Percentiles rank a stretch among this genome's conserved stretches.
phyloP scores from a whole-genome alignment of 1,140 invertebrate species.

The Orchesella cincta region DNA sequence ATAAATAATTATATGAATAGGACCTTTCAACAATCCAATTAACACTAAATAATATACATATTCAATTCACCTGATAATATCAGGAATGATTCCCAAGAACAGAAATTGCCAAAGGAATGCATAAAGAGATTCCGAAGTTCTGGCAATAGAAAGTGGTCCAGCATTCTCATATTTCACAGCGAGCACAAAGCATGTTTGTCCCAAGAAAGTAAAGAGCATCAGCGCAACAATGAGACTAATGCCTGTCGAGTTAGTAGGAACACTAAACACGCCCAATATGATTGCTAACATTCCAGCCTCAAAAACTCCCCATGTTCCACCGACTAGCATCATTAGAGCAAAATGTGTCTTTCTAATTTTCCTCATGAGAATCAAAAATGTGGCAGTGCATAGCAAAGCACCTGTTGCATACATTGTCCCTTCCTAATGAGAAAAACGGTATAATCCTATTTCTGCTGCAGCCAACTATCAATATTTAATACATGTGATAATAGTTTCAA shows the following conservation, averaged over 20 bases:
- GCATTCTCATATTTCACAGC: constrained; percentile 40
- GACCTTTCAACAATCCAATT: no score
- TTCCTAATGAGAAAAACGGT: background rate
- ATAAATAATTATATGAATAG: no score
- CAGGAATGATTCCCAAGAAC: constrained; percentile 39
- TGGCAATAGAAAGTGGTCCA: constrained; percentile 37
- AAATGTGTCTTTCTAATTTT: constrained; percentile 23
- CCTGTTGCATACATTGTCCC: background rate
- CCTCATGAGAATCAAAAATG: constrained; percentile 7
- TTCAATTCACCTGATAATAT: constrained; percentile 38
- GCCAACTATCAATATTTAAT: no score
- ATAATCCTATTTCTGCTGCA: no score
- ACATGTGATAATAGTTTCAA: no score
- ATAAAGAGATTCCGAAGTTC: constrained; percentile 36
- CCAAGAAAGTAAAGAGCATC: background rate
- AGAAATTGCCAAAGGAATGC: constrained; percentile 46
- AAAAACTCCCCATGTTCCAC: background rate
- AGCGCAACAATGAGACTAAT: background rate
- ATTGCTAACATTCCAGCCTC: background rate
- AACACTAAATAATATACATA: background rate
- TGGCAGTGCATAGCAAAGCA: background rate
- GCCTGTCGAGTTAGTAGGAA: background rate
- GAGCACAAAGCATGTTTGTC: background rate
- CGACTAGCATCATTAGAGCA: background rate
- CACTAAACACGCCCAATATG: constrained; percentile 4